A percentile compares a stretch with the other conserved stretches of the same genome.
Evolutionary conservation across 2,113 vertebrate species (phyloP).

Genomic region (Neotoma lepida): DNA sequence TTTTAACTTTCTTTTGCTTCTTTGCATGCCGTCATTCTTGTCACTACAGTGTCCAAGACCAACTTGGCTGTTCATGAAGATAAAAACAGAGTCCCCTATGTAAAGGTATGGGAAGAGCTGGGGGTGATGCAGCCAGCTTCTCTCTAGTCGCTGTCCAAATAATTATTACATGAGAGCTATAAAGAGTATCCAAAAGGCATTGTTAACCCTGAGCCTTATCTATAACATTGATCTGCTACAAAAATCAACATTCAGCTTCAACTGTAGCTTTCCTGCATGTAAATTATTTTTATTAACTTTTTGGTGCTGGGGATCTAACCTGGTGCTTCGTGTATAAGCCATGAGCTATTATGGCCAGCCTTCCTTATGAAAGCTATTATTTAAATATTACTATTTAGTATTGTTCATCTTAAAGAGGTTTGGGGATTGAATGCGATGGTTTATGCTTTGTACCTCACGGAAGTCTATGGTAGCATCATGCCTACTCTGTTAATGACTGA

Average conservation of each 20-base stretch:
- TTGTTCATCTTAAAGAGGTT: constrained; percentile 43
- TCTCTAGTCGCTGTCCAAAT: neutral
- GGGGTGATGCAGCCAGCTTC: neutral
- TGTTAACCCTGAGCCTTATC: constrained; percentile 31
- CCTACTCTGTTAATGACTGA: neutral
- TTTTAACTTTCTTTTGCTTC: constrained; percentile 65
- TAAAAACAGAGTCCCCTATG: constrained; percentile 93
- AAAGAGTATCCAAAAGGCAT: neutral
- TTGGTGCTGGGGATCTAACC: neutral
- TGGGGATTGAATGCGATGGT: neutral
- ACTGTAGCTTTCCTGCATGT: neutral
- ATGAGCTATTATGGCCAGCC: neutral
- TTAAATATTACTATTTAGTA: neutral
- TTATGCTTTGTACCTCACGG: neutral
- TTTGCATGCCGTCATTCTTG: constrained; percentile 46
- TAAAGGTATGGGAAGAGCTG: constrained; percentile 87
- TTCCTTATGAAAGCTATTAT: neutral
- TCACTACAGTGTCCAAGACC: constrained; percentile 90
- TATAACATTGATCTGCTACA: constrained; percentile 46
- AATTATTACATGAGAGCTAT: neutral
- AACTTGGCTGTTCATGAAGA: constrained; percentile 93
- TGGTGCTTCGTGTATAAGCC: neutral
- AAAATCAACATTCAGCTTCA: constrained; percentile 28
- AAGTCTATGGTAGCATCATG: neutral
- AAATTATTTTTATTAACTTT: neutral